Conservation (phyloP, 2,888 invertebrate genomes). For the Microplitis manilae region DNA sequence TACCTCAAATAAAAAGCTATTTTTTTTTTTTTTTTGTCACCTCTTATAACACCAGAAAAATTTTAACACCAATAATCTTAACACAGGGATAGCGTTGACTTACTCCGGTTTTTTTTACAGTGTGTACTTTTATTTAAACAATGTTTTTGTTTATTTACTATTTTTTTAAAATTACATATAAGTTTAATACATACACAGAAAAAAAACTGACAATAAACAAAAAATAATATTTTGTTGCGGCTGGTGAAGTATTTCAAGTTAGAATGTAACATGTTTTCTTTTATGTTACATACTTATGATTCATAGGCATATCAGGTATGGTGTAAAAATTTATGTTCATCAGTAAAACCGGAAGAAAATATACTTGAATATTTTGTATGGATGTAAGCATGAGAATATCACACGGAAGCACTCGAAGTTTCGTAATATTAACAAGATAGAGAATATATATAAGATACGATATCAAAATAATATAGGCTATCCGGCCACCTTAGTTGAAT, state of each 20-base stretch:
- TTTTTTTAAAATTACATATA: too few species aligned
- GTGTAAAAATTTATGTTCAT: conserved; percentile 23
- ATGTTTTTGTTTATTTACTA: too few species aligned
- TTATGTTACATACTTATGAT: conserved; percentile 27
- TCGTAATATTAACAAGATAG: conserved; percentile 13
- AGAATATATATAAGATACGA: background rate
- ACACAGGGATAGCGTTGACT: too few species aligned
- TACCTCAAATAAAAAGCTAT: too few species aligned
- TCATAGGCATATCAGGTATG: conserved; percentile 37
- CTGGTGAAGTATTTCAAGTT: background rate
- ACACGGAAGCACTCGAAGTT: conserved; percentile 23
- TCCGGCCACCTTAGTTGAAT: background rate
- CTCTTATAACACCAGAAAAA: too few species aligned
- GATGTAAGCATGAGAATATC: conserved; percentile 33
- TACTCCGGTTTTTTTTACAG: too few species aligned
- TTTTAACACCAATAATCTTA: too few species aligned
- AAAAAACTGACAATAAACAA: too few species aligned
- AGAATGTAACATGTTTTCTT: background rate
- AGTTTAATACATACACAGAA: too few species aligned
- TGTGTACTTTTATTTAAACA: too few species aligned
- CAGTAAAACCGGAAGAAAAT: conserved; percentile 28
- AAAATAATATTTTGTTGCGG: conserved; percentile 12
- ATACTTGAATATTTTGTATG: background rate
- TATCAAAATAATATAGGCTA: conserved; percentile 17
- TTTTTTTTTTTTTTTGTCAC: too few species aligned